A percentile compares a stretch with the other conserved stretches of the same genome.
phyloP scores from a whole-genome alignment of 2,888 invertebrate species.

The Melinopterus prodromus region DNA sequence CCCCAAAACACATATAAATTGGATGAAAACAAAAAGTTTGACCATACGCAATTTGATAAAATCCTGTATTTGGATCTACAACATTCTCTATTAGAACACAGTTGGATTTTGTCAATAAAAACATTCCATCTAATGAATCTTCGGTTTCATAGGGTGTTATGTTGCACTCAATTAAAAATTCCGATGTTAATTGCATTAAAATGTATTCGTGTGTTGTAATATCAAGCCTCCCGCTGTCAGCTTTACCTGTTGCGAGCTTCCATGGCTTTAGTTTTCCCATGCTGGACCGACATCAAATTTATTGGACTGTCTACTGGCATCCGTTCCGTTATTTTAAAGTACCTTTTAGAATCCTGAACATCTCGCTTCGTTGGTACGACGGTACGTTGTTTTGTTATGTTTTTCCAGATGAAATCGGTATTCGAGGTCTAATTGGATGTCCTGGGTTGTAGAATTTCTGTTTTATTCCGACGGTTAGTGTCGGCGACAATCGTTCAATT shows the following conservation, averaged over 20 bases:
- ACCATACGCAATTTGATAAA: no score
- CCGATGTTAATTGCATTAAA: conserved; percentile 14
- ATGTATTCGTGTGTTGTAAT: conserved; percentile 33
- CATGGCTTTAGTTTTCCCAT: neutral
- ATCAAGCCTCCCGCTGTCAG: conserved; percentile 28
- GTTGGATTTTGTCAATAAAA: no score
- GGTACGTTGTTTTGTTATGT: neutral
- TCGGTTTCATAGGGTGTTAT: no score
- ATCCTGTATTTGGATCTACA: no score
- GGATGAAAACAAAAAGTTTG: no score
- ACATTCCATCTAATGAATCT: no score
- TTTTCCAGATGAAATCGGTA: neutral
- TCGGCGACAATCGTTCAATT: neutral
- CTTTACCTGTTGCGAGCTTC: conserved; percentile 20
- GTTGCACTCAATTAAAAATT: no score
- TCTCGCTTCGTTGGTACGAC: neutral
- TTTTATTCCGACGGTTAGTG: neutral
- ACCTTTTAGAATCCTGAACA: neutral
- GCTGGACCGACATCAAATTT: neutral
- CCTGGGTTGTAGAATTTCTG: neutral
- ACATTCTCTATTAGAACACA: no score
- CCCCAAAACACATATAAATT: no score
- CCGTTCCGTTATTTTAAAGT: conserved; percentile 15
- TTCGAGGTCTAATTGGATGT: neutral
- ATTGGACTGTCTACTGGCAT: neutral